Evolutionary conservation across 2,797 vertebrate species (phyloP).

Genomic region (Rhinichthys osculus): DNA sequence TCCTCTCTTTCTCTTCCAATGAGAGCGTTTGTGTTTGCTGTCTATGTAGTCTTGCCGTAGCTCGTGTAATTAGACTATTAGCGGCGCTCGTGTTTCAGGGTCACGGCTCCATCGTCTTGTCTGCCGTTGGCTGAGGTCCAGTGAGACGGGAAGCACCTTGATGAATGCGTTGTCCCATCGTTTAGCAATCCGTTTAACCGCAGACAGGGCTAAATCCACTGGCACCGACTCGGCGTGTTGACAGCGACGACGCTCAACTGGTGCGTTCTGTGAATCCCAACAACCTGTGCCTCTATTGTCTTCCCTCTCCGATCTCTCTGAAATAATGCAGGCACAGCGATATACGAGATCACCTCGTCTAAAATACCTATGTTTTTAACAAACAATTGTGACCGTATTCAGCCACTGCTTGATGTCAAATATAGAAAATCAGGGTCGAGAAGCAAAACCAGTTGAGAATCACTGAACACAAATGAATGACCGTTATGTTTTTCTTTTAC

Average conservation of each 20-base stretch:
- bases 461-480: not conserved
- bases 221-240: conserved; percentile 8
- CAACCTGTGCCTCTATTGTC: not conserved
- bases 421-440: not conserved
- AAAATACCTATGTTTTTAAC: not conserved
- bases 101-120: conserved; percentile 52
- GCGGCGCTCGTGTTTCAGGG: conserved; percentile 57
- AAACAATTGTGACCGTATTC: not conserved
- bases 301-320: not conserved
- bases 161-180: conserved; percentile 45
- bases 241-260: conserved; percentile 24
- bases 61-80: conserved; percentile 60
- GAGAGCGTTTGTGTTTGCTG: conserved; percentile 46
- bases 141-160: conserved; percentile 44
- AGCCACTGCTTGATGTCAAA: not conserved
- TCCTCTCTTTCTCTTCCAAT: conserved; percentile 41
- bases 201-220: conserved; percentile 29
- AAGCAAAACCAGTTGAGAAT: not conserved
- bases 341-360: conserved; percentile 55
- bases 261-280: conserved; percentile 13
- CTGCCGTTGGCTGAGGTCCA: conserved; percentile 54
- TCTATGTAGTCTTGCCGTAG: conserved; percentile 47
- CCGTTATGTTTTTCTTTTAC: not conserved
- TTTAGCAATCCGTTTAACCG: conserved; percentile 28
- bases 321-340: conserved; percentile 47